Base-by-base conservation (phyloP, 2,888 invertebrate genomes). In the Lepidonotus clava region DNA sequence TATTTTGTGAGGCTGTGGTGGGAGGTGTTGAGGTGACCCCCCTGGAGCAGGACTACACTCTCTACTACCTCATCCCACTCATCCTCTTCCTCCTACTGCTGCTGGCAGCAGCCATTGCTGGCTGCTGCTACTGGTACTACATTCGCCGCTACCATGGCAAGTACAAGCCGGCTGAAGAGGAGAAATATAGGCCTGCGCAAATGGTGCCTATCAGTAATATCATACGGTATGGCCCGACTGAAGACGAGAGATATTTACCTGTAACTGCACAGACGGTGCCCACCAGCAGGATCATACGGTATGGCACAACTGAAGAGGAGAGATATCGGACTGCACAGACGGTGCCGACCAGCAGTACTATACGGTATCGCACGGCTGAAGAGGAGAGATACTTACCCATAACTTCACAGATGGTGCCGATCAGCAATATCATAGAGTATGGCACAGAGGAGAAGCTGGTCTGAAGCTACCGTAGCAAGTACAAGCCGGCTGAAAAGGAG, bases 401-500 rank as follows among this genome's bases (percentile, higher is more conserved):
- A n/a, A n/a, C n/a, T n/a, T n/a, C n/a, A n/a, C n/a, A n/a, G n/a
- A n/a, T 28, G 61, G 80, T 80, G 41, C 80, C 80, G 24, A 80
- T 80, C 11, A 24, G 24, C 28, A 80, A 18, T 34, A 80, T 80
- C 21, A 41, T 80, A 6, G 46, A 80, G 46, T 51, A 41, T 46
- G 80, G 80, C 41, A 46, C 80, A n/a, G 80, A 80, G 80, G 80
- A 80, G 80, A 41, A 51, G 21, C 41, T 80, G 28, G 80, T 80
- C 14, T 80, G 24, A 46, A 38, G 85, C 0, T 87, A 87, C 83
- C 80, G 67, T 21, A 87, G 88, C 34, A 80, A 46, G 24, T 88
- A 88, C 86, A 85, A 85, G 38, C 88, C 88, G 2, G 76, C 86
- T 21, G 85, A 87, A 36, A 76, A 40, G 11, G 88, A 88, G 61